Evolutionary conservation across 2,888 invertebrate genomes (phyloP), one percentile per base, ranked within the genome.

Genomic region (Epinotia brunnichana): DNA sequence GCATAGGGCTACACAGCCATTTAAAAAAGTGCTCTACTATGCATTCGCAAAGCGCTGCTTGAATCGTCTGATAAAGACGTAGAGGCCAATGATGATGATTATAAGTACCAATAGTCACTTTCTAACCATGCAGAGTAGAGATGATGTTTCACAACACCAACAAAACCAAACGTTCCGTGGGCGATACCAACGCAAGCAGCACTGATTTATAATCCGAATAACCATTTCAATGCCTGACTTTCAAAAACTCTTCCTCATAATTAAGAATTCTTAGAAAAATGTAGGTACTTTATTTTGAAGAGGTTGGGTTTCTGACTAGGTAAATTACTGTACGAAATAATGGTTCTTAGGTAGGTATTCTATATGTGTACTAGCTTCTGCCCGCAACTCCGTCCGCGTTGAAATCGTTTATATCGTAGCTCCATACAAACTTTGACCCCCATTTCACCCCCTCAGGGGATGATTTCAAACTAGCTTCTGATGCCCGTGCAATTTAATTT

Each of bases 101-200:
- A n/a, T n/a, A n/a, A n/a, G n/a, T n/a, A 24, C 24, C 24, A 13
- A 44, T 17, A 62, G 11, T 29, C 17, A 35, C 29, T 17, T 51
- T 63, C 19, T 19, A 21, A 19, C 19, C 39, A 63, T 24, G 24
- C 24, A 64, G 15, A 41, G 21, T 39, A 19, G 15, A n/a, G 39
- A 54, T 69, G 13, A 29, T 17, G 61, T 69, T 54, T 54, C 69
- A 39, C 60, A 69, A 69, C 68, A 60, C 21, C 11, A 5, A 68
- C 68, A 41, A 54, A 53, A 21, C 13, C 24, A 29, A 11, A 54
- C 44, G 11, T n/a, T 54, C 15, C 44, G 69, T 62, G 69, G 54
- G 62, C 62, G 62, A 56, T 10, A 67, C 44, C 24, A 44, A 53
- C 24, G 29, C 19, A 41, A 53, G 53, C 61, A 29, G 19, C 24